These are phyloP conservation scores for Orthosia gothica DNA, from an alignment of 2,888 invertebrate genomes.

Conservation along the genomic window DNA sequence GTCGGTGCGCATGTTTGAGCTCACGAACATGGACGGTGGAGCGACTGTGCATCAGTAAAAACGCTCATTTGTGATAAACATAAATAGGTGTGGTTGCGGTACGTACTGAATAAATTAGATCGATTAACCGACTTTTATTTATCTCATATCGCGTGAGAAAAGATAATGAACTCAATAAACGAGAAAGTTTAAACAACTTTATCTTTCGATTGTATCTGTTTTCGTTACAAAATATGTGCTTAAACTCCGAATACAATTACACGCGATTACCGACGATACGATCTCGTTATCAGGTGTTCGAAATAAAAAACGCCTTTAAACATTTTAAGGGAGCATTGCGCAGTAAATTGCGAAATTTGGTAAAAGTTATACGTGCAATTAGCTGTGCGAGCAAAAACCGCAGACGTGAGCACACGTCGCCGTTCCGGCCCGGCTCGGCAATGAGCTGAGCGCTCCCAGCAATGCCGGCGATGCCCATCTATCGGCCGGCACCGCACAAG, in stretches of 20 bases:
- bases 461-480: conserved; percentile 77
- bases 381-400: conserved; percentile 79
- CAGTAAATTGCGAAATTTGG: conserved; percentile 83
- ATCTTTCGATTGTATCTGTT: conserved; percentile 63
- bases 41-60: conserved; percentile 76
- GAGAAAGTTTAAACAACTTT: conserved; percentile 77
- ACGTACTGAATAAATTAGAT: conserved; percentile 84
- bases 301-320: conserved; percentile 75
- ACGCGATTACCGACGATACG: conserved; percentile 67
- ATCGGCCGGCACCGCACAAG: conserved; percentile 71
- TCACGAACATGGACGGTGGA: conserved; percentile 28
- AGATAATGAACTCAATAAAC: conserved; percentile 76
- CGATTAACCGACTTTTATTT: conserved; percentile 83
- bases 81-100: conserved; percentile 84
- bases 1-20: conserved; percentile 63
- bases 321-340: conserved; percentile 71
- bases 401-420: conserved; percentile 77
- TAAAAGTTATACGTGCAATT: conserved; percentile 84
- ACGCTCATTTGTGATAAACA: conserved; percentile 84
- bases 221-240: conserved; percentile 62
- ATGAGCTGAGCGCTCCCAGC: conserved; percentile 73
- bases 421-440: conserved; percentile 46
- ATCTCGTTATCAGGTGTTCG: conserved; percentile 74
- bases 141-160: conserved; percentile 86
- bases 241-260: conserved; percentile 70